Conservation (phyloP, 2,113 vertebrate species). For the Rhodinocichla rosea region DNA sequence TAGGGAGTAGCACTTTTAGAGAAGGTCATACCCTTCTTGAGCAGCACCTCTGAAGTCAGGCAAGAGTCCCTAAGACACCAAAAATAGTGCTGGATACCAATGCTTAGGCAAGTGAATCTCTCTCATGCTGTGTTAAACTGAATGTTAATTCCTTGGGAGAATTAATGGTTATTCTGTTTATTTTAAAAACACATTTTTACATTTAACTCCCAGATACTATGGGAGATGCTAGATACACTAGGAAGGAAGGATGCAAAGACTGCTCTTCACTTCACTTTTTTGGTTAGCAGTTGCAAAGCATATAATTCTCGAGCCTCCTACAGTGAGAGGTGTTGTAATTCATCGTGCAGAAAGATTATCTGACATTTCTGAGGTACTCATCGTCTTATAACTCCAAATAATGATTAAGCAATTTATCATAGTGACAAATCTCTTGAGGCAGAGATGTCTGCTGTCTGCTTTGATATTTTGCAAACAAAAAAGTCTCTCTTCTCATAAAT, state of each 20-base stretch:
- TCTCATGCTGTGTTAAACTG: not conserved
- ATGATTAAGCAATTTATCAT: conserved; percentile 7
- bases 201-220: not conserved
- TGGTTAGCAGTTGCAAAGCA: not conserved
- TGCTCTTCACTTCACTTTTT: not conserved
- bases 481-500: not conserved
- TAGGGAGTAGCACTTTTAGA: not conserved
- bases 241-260: not conserved
- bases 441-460: conserved; percentile 7
- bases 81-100: not conserved
- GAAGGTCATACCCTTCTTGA: not conserved
- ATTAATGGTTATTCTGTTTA: not conserved
- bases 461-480: not conserved
- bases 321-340: not conserved
- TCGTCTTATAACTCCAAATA: not conserved
- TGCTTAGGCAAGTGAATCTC: not conserved
- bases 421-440: conserved; percentile 1
- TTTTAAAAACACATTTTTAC: not conserved
- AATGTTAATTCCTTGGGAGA: not conserved
- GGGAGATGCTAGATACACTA: not conserved
- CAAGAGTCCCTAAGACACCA: not conserved
- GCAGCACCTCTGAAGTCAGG: not conserved
- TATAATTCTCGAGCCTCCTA: not conserved
- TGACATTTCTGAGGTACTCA: conserved; percentile 29
- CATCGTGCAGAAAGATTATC: conserved; percentile 1